Evolutionary conservation across 2,888 invertebrate genomes (phyloP), one percentile per base, ranked within the genome.

Genomic region (Lithophane semibrunnea): DNA sequence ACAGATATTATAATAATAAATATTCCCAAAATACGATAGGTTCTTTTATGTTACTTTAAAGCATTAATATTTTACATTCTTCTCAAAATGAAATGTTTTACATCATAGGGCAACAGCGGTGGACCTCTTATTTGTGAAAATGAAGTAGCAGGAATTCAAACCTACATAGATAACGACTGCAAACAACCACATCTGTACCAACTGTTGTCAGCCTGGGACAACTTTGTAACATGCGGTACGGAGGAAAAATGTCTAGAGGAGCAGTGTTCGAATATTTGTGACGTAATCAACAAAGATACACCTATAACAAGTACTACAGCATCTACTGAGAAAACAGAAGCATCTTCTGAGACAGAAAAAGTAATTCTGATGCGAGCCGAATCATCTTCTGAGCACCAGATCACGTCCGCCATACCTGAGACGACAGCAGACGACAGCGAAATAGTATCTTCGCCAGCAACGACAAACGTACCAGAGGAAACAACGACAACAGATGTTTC

Each of bases 61-160:
- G 24, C n/a, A 44, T 60, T n/a, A 8, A n/a, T 16, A 44, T 16
- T 49, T 18, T 18, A 13, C 0, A 54, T 56, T 21, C 0, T 79
- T 54, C 0, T 56, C n/a, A n/a, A 73, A 56, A 37, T 60, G 0
- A 42, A 49, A 16, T 75, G 3, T 65, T 70, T 80, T 58, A 79
- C 78, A 61, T 84, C 85, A 37, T 86, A 96, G 96, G 95, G 95
- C 60, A 96, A 95, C 85, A 92, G 93, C 54, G 96, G 96, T 47
- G 96, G 96, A 12, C 96, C 96, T 16, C 91, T 96, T 0, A 86
- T 96, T 58, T 96, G 96, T 84, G 94, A 94, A 42, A 88, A 88
- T 44, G 91, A 94, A 70, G 91, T 96, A 10, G 84, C 92, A 44
- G 96, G 94, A 24, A 79, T 95, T 13, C 96, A 96, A 88, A 96